phyloP scores from a whole-genome alignment of 2,113 vertebrate species.

The Tor tambroides region DNA sequence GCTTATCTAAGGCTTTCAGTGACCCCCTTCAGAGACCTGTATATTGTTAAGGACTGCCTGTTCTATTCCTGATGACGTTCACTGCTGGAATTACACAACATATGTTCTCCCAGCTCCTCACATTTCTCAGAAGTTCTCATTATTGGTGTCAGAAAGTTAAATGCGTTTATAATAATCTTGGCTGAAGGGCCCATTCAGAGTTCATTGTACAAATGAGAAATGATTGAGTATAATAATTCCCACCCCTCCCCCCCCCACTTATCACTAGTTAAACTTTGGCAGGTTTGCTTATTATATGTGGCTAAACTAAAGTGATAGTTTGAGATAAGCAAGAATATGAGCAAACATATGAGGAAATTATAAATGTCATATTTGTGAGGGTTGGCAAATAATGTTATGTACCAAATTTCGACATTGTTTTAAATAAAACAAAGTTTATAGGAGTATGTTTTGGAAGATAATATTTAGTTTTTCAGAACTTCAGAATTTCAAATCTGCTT shows the following conservation, averaged over 20 bases:
- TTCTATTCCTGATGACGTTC: slow-evolving; percentile 38
- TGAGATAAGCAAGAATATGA: background rate
- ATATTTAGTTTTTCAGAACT: no score
- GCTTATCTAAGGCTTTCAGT: slow-evolving; percentile 56
- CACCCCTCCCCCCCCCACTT: background rate
- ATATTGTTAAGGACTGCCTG: slow-evolving; percentile 43
- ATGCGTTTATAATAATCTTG: slow-evolving; percentile 36
- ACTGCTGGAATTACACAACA: slow-evolving; percentile 39
- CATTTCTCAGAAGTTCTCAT: slow-evolving; percentile 14
- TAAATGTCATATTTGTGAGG: background rate
- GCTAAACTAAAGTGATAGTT: background rate
- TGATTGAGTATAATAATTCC: background rate
- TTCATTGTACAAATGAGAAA: slow-evolving; percentile 11
- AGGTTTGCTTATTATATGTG: background rate
- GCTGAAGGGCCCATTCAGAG: slow-evolving; percentile 11
- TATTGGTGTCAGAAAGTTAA: slow-evolving; percentile 43
- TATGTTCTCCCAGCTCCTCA: slow-evolving; percentile 25
- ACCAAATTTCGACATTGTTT: no score
- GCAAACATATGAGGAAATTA: background rate
- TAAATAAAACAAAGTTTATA: no score
- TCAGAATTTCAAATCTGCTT: no score
- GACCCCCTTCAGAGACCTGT: slow-evolving; percentile 53
- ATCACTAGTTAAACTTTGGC: background rate
- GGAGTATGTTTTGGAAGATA: no score
- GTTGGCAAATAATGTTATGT: no score